These are phyloP conservation scores for Epicampocera succincta DNA, from an alignment of 2,888 invertebrate genomes.

Conservation along the genomic window DNA sequence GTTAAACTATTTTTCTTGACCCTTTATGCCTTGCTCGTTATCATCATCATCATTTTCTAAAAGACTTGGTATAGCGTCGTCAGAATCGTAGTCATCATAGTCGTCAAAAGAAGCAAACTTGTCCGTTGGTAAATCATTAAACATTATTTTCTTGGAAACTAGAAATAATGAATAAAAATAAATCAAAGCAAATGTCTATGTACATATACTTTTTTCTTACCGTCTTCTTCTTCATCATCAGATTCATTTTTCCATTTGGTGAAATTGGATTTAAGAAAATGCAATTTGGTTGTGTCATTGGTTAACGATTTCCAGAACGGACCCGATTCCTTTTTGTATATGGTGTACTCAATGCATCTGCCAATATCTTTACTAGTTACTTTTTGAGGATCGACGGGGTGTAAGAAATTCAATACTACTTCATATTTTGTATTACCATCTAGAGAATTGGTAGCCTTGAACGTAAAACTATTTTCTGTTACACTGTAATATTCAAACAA, in stretches of 20 bases:
- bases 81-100: slow-evolving; percentile 87
- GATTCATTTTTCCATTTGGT: slow-evolving; percentile 99
- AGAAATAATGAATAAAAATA: no score
- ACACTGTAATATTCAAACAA: slow-evolving; percentile 82
- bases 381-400: slow-evolving; percentile 91
- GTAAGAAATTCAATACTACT: slow-evolving; percentile 92
- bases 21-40: slow-evolving; percentile 75
- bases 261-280: slow-evolving; percentile 98
- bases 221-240: slow-evolving; percentile 92
- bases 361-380: slow-evolving; percentile 87
- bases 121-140: no score
- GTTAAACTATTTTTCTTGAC: slow-evolving; percentile 72
- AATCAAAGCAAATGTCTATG: neutral
- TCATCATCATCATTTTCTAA: slow-evolving; percentile 79
- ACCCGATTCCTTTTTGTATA: slow-evolving; percentile 87
- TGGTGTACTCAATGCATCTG: slow-evolving; percentile 88
- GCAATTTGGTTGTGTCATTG: slow-evolving; percentile 93
- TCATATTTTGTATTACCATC: slow-evolving; percentile 93
- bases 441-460: slow-evolving; percentile 91
- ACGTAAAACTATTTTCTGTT: slow-evolving; percentile 88
- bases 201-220: slow-evolving; percentile 67
- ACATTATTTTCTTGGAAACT: no score
- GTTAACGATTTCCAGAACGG: slow-evolving; percentile 94
- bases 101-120: no score
- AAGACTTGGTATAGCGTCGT: slow-evolving; percentile 84